Evolutionary conservation across 2,888 invertebrate species (phyloP), one percentile per base, ranked within the genome.

Genomic region (Eristalinus aeneus): DNA sequence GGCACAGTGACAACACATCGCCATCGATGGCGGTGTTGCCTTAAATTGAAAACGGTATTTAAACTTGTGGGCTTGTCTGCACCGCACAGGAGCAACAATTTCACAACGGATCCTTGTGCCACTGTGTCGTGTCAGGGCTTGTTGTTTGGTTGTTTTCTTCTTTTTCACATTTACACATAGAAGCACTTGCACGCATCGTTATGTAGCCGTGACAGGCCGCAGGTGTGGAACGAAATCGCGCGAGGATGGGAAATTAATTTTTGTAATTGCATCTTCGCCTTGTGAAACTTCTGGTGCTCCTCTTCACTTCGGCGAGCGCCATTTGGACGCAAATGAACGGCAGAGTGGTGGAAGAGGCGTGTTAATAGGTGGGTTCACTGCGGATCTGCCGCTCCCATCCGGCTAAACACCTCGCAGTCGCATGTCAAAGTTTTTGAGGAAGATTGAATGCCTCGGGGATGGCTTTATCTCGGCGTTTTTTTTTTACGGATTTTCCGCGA

Each of bases 41-140:
- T 60, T 75, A 84, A 84, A 79, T 79, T 79, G 84, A 71, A 84
- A 75, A 79, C 67, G 74, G 71, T 67, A 75, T 84, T 79, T 79
- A 75, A 84, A 75, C 65, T 67, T 79, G 71, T 36, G 79, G 74
- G 78, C 74, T 79, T 27, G 74, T 32, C 36, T 71, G 8, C 27
- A 27, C 23, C 53, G 34, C 20, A 61, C 56, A 58, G 31, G 39
- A 69, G 73, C 60, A 73, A 69, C 68, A 60, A 78, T 65, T 71
- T 64, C 16, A n/a, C 4, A n/a, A n/a, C 39, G 39, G n/a, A 46
- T 46, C n/a, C 39, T 46, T 46, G 39, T 5, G 8, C 16, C 16
- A n/a, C 12, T 36, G 12, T 23, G 58, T 58, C 31, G 6, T 56
- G 6, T 16, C 3, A 11, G 31, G 16, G 27, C n/a, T n/a, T n/a